Conservation (phyloP, 2,113 vertebrate genomes). For the Atherinomorus stipes region DNA sequence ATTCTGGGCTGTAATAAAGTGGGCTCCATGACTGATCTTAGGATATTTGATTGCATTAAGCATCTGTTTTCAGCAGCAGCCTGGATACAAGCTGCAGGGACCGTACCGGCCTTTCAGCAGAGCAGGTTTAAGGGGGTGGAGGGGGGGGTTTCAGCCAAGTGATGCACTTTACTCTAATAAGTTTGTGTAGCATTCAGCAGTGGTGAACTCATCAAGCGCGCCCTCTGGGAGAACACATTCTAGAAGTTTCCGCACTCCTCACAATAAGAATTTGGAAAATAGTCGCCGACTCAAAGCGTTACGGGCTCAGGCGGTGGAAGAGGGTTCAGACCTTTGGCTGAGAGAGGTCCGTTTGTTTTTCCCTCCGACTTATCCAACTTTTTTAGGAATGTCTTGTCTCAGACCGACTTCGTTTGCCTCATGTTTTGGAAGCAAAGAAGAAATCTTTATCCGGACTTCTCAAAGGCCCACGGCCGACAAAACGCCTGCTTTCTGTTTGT, state of each 20-base stretch:
- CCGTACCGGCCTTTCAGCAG: constrained; percentile 1
- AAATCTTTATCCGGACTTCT: too few relatives aligned
- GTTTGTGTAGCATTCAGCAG: constrained; percentile 30
- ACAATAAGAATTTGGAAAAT: constrained; percentile 68
- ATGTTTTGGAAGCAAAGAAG: too few relatives aligned
- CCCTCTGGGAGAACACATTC: constrained; percentile 61
- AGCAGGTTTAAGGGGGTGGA: neutral
- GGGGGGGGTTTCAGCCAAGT: neutral
- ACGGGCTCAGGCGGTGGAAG: constrained; percentile 64
- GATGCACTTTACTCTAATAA: neutral
- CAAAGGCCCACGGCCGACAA: too few relatives aligned
- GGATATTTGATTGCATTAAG: constrained; percentile 61
- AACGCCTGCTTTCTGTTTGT: too few relatives aligned
- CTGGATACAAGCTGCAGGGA: constrained; percentile 2
- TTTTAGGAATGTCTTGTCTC: constrained; percentile 67
- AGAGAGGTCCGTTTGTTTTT: constrained; percentile 35
- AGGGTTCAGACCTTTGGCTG: constrained; percentile 57
- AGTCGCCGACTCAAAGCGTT: constrained; percentile 68
- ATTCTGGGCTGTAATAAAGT: constrained; percentile 52
- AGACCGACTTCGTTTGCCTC: constrained; percentile 63
- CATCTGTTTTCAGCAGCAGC: constrained; percentile 41
- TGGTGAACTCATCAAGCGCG: constrained; percentile 63
- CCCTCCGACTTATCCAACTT: too few relatives aligned
- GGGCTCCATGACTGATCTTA: constrained; percentile 47
- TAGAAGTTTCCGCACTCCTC: constrained; percentile 68